Evolutionary conservation across 2,888 invertebrate species (phyloP).

Genomic region (Serripes groenlandicus): DNA sequence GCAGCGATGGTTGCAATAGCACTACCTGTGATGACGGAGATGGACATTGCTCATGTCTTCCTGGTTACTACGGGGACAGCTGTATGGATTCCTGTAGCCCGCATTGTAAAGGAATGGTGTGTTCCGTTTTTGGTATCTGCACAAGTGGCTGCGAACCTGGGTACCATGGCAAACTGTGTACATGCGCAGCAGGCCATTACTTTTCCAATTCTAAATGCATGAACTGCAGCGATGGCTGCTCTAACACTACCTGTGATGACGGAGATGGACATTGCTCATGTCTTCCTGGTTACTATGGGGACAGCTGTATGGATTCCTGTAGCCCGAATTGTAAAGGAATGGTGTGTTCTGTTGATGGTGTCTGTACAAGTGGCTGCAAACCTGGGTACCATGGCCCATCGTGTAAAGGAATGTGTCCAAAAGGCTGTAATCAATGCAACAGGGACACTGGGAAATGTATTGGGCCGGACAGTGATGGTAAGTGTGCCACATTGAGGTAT

Average conservation of each 20-base stretch:
- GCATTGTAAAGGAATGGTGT: conserved; percentile 1
- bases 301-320: neutral
- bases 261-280: no score
- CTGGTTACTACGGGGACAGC: conserved; percentile 41
- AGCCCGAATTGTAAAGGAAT: neutral
- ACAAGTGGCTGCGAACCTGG: neutral
- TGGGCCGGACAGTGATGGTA: no score
- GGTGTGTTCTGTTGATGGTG: conserved; percentile 3
- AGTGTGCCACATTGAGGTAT: no score
- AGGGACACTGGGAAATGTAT: neutral
- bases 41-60: conserved; percentile 27
- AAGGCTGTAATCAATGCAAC: conserved; percentile 27
- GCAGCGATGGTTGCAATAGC: conserved; percentile 22
- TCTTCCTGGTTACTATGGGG: neutral
- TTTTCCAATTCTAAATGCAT: no score
- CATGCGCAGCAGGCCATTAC: neutral
- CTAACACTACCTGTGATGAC: no score
- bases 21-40: neutral
- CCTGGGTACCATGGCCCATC: conserved; percentile 30
- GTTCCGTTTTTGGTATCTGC: neutral
- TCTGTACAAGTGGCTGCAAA: conserved; percentile 30
- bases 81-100: conserved; percentile 9
- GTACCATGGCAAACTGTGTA: conserved; percentile 8
- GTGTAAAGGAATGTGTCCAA: conserved; percentile 27
- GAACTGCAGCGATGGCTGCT: conserved; percentile 1